A percentile compares a stretch with the other conserved stretches of the same genome.
These are phyloP conservation scores for Apus apus DNA, from an alignment of 2,113 vertebrate species.

Conservation along the genomic window DNA sequence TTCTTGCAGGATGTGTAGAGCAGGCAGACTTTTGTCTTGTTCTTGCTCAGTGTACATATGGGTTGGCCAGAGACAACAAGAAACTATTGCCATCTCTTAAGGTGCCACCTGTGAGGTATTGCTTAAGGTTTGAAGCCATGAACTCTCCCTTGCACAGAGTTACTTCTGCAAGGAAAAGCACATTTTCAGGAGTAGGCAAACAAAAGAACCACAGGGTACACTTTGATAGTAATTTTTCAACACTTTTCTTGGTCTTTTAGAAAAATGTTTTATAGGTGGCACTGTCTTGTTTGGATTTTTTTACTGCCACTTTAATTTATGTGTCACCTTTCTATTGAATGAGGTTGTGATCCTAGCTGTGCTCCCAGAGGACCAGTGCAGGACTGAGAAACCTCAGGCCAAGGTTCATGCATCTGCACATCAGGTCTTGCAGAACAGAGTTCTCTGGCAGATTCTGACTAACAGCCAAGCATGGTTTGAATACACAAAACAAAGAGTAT, in stretches of 20 bases:
- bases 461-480: not conserved
- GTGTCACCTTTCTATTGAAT: not conserved
- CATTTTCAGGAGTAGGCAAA: not conserved
- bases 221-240: not conserved
- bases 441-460: not conserved
- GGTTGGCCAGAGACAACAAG: not conserved
- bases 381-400: not conserved
- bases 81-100: not conserved
- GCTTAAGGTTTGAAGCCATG: not conserved
- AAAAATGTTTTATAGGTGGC: not conserved
- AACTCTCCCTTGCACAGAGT: not conserved
- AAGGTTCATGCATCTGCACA: rapidly evolving
- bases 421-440: not conserved
- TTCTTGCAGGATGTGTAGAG: not conserved
- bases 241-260: not conserved
- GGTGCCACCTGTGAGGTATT: not conserved
- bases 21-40: not conserved
- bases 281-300: not conserved
- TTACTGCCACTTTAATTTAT: not conserved
- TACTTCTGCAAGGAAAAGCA: not conserved
- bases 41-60: not conserved
- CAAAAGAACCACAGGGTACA: rapidly evolving
- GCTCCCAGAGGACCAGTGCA: not conserved
- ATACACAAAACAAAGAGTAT: not conserved
- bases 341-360: not conserved